A percentile compares a stretch with the other conserved stretches of the same genome.
Conservation (phyloP, 2,888 invertebrate genomes). For the Brenthis hecate region DNA sequence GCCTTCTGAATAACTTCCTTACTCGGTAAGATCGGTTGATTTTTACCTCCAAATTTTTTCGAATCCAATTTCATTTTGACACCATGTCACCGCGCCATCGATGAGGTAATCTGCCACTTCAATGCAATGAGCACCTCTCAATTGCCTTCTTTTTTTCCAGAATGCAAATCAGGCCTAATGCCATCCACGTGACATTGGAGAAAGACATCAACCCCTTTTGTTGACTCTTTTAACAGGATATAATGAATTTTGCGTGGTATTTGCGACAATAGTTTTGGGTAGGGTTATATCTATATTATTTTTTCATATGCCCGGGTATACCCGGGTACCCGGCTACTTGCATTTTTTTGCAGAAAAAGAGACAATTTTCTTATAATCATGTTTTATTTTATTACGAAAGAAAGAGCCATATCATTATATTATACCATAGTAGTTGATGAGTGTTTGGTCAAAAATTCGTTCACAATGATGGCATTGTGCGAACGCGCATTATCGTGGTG, state of each 20-base stretch:
- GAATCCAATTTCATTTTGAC: background rate
- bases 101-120: slow-evolving; percentile 4
- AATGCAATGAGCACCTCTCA: slow-evolving; percentile 1
- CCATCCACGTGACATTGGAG: background rate
- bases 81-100: slow-evolving; percentile 5
- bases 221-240: background rate
- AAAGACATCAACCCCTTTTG: background rate
- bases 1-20: slow-evolving; percentile 1
- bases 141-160: slow-evolving; percentile 3
- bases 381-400: too few relatives aligned
- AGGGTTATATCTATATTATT: too few relatives aligned
- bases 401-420: too few relatives aligned
- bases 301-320: too few relatives aligned
- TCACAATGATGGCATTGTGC: too few relatives aligned
- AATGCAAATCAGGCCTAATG: background rate
- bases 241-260: background rate
- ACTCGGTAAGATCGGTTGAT: slow-evolving; percentile 4
- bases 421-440: too few relatives aligned
- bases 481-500: too few relatives aligned
- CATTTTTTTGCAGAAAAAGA: too few relatives aligned
- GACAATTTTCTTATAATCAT: too few relatives aligned
- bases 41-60: slow-evolving; percentile 1
- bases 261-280: background rate
- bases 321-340: too few relatives aligned
- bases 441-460: too few relatives aligned